Percentiles rank a stretch among this genome's conserved stretches.
Evolutionary conservation across 2,113 vertebrate genomes (phyloP).

Genomic region (Phaethon lepturus): DNA sequence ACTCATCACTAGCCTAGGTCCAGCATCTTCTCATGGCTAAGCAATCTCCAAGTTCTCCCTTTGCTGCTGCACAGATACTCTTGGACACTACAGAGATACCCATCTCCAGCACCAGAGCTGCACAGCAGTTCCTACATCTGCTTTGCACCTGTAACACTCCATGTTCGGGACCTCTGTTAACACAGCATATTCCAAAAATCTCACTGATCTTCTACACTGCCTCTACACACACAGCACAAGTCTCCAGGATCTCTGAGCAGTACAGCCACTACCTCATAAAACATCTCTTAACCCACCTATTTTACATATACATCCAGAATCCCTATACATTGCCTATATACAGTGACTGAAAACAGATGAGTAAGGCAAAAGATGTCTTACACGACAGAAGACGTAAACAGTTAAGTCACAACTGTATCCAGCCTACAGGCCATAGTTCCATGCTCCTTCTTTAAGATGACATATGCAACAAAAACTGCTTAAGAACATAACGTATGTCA

Average conservation of each 20-base stretch:
- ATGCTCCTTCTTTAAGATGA: not conserved
- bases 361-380: not conserved
- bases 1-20: not conserved
- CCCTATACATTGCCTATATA: not conserved
- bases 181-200: not conserved
- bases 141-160: not conserved
- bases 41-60: not conserved
- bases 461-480: not conserved
- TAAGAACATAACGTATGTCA: not conserved
- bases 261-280: not conserved
- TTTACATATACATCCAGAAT: not conserved
- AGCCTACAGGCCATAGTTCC: not conserved
- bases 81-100: fast-evolving
- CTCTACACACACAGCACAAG: not conserved
- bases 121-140: not conserved
- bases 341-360: not conserved
- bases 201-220: not conserved
- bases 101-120: not conserved
- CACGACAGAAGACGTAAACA: not conserved
- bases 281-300: not conserved
- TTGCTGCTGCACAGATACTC: not conserved
- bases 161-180: not conserved
- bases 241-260: not conserved
- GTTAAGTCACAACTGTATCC: not conserved
- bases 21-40: not conserved